Evolutionary conservation across 2,113 vertebrate species (phyloP).

Genomic region (Accipiter cooperii): DNA sequence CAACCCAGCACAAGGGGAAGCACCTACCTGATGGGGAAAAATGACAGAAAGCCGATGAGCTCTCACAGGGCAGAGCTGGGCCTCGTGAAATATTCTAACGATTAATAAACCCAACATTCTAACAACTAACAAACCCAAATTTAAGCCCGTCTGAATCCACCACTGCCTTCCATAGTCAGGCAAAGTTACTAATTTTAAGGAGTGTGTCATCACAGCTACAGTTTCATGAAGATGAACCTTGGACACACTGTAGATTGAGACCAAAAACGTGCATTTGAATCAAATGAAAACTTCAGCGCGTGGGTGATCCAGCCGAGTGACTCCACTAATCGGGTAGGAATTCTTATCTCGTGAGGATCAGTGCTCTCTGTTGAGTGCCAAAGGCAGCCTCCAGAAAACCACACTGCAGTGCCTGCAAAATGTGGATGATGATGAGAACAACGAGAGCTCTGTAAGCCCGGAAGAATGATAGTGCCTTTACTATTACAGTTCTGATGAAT

Average conservation of each 20-base stretch:
- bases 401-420: neutral
- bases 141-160: neutral
- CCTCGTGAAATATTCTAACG: neutral
- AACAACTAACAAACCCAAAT: neutral
- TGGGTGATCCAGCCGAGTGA: neutral
- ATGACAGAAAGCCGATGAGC: neutral
- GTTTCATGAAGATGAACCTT: neutral
- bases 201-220: neutral
- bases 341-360: neutral
- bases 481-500: neutral
- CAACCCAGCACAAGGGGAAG: neutral
- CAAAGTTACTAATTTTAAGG: neutral
- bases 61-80: neutral
- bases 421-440: neutral
- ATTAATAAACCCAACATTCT: neutral
- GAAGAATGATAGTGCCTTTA: neutral
- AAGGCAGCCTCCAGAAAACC: neutral
- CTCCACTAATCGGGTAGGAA: neutral
- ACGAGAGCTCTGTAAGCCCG: neutral
- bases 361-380: neutral
- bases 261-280: neutral
- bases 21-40: neutral
- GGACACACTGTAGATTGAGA: neutral
- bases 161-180: neutral
- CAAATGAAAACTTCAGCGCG: neutral